Percentiles rank a stretch among this genome's conserved stretches.
Conservation (phyloP, 2,888 invertebrate genomes). For the Leptopilina syphax region DNA sequence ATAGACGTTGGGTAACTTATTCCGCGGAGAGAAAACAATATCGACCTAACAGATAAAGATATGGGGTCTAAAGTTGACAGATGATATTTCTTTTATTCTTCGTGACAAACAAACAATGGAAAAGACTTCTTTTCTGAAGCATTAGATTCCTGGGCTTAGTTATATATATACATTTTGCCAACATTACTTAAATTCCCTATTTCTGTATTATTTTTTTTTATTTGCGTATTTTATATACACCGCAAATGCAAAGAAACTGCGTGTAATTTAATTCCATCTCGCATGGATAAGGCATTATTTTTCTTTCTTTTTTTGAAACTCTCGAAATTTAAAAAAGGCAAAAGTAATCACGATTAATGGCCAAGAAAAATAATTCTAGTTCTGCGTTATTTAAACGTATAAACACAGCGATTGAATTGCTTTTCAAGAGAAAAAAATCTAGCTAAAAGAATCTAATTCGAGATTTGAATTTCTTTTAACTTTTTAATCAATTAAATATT, state of each 20-base stretch:
- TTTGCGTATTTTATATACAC: no score
- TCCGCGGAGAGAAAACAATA: constrained; percentile 23
- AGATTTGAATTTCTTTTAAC: no score
- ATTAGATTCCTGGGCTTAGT: constrained; percentile 27
- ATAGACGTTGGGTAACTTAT: constrained; percentile 24
- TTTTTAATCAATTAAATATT: no score
- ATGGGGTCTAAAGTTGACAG: constrained; percentile 22
- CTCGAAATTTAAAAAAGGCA: neutral
- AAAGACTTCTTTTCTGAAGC: neutral
- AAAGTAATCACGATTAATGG: neutral
- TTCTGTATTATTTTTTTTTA: neutral
- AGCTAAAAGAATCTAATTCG: no score
- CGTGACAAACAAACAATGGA: constrained; percentile 33
- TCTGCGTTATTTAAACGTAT: no score
- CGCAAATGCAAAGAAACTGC: neutral
- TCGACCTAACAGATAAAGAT: constrained; percentile 7
- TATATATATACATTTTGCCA: neutral
- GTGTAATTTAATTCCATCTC: neutral
- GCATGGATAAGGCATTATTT: no score
- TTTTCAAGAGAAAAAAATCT: no score
- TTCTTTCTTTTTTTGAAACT: neutral
- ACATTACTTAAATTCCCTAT: no score
- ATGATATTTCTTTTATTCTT: constrained; percentile 37
- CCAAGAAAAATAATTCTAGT: neutral
- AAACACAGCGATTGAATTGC: no score